These are phyloP conservation scores for Gopherus evgoodei DNA, from an alignment of 2,113 vertebrate genomes.

Conservation along the genomic window DNA sequence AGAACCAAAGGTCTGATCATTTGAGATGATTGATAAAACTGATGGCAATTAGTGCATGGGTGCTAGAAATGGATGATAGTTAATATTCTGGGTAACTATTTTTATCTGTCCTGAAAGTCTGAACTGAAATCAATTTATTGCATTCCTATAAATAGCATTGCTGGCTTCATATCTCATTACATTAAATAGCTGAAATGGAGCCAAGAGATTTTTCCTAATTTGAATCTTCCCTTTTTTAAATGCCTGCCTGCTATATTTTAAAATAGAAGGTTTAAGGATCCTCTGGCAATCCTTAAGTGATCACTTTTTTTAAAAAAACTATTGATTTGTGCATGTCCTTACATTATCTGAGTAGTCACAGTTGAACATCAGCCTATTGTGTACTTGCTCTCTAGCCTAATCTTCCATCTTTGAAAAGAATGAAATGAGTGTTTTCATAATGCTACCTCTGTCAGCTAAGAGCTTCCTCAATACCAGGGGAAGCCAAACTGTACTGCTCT, in stretches of 20 bases:
- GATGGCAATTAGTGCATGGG: not conserved
- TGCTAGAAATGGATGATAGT: rapidly evolving
- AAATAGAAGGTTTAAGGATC: not conserved
- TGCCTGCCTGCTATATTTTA: not conserved
- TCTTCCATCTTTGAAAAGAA: not conserved
- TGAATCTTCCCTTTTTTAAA: not conserved
- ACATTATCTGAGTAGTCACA: not conserved
- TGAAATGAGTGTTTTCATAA: not conserved
- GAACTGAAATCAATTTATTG: not conserved
- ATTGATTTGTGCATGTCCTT: not conserved
- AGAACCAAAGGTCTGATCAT: not conserved
- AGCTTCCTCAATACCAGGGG: not conserved
- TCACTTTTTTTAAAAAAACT: not conserved
- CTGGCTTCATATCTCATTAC: not conserved
- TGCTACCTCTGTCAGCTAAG: not conserved
- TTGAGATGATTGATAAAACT: not conserved
- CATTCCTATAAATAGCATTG: not conserved
- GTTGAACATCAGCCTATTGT: not conserved
- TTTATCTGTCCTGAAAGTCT: not conserved
- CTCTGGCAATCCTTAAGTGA: not conserved
- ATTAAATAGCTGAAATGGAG: not conserved
- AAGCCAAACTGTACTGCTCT: not conserved
- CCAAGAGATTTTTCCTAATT: not conserved
- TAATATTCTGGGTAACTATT: not conserved
- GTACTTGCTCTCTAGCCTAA: no score